Base-by-base conservation (phyloP, 2,888 invertebrate genomes). In the Lasioglossum leucozonium region DNA sequence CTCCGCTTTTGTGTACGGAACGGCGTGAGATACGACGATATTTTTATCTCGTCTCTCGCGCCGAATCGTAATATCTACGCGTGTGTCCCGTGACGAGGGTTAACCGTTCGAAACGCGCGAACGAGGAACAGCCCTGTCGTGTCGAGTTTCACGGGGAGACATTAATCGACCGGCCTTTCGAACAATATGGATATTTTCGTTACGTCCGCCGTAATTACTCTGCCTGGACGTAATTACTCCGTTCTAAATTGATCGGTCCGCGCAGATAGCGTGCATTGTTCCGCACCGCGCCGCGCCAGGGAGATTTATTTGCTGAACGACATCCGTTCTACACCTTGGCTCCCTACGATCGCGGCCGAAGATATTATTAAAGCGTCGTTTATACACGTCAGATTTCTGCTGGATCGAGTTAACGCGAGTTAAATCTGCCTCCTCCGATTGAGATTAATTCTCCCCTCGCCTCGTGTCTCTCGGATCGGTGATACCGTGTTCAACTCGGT, bases 321-420 rank as follows among this genome's bases (percentile, higher is more conserved):
- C 83, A 71, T 79, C 72, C 76, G 76, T 77, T 74, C 69, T 51
- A 72, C 84, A 82, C 82, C 73, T 82, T 75, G 65, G 55, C 72
- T 11, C 72, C 16, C 58, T 42, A 62, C 62, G 77, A 84, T 84
- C 47, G 58, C 65, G 62, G 65, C 8, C 75, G 26, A 51, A 73
- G 84, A 79, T 85, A 84, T 73, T 69, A 79, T 84, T 84, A 84
- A 79, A 84, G 62, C 76, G 73, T 76, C 84, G 40, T 85, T 84
- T 84, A 44, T 85, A 79, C 40, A 69, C 79, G 84, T 85, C 79
- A 73, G 76, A 84, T 79, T 85, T 76, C 67, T 40, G 58, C 40
- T 73, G n/a, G 72, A 85, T 74, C 84, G 73, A 44, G 67, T 44
- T 67, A 18, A 58, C 76, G 58, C 10, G 62, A 67, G 71, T 34